Evolutionary conservation across 2,797 vertebrate genomes (phyloP).

Genomic region (Myoxocephalus aenaeus): DNA sequence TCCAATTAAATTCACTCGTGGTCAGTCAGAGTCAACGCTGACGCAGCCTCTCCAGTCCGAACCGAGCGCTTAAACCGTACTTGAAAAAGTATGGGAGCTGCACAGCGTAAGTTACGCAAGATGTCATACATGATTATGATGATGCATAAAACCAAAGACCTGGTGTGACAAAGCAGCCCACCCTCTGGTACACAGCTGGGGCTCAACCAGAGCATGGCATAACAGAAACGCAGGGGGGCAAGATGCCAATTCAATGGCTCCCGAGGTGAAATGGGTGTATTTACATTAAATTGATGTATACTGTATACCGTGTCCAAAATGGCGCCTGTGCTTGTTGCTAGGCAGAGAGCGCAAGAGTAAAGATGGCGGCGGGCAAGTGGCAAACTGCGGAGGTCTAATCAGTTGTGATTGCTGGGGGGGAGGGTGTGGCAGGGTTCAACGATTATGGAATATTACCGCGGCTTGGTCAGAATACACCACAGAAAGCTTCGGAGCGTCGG

Average conservation of each 20-base stretch:
- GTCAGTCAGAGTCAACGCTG: constrained; percentile 67
- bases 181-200: constrained; percentile 67
- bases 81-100: constrained; percentile 48
- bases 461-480: constrained; percentile 50
- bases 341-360: constrained; percentile 79
- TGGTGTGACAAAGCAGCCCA: constrained; percentile 72
- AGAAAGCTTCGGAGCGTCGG: not conserved
- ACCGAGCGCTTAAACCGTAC: constrained; percentile 17
- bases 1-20: constrained; percentile 83
- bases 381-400: constrained; percentile 78
- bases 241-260: constrained; percentile 50
- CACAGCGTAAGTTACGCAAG: constrained; percentile 66
- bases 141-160: constrained; percentile 72
- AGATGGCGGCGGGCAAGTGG: constrained; percentile 76
- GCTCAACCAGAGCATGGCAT: constrained; percentile 60
- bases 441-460: constrained; percentile 62
- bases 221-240: constrained; percentile 52
- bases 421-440: constrained; percentile 72
- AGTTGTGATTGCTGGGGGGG: constrained; percentile 71
- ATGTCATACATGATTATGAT: constrained; percentile 76
- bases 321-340: constrained; percentile 82
- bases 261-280: constrained; percentile 69
- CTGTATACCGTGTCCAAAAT: constrained; percentile 70
- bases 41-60: constrained; percentile 54
- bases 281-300: constrained; percentile 71